Percentiles rank a stretch among this genome's conserved stretches.
Conservation (phyloP, 37 sponge, comb jelly and placozoan species). For the Theonella swinhoei region DNA sequence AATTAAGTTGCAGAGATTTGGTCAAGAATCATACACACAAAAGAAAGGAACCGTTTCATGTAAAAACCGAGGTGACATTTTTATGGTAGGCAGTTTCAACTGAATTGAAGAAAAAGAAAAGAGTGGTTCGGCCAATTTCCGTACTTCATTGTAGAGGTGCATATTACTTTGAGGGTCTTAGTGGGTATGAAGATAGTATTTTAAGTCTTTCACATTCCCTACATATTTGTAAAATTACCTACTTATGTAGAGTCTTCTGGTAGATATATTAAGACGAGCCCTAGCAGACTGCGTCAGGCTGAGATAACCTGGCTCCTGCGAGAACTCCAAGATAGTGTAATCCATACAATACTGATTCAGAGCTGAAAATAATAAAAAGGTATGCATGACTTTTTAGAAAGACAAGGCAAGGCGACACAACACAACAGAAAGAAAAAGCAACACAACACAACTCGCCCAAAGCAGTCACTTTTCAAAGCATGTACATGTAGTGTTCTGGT, state of each 20-base stretch:
- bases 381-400: neutral
- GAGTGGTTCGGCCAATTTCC: too few species aligned
- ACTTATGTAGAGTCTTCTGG: conserved; percentile 36
- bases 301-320: conserved; percentile 66
- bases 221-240: conserved; percentile 16
- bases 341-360: conserved; percentile 27
- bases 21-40: too few species aligned
- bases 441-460: neutral
- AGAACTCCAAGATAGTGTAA: conserved; percentile 59
- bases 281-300: conserved; percentile 45
- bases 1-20: too few species aligned
- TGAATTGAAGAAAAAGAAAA: too few species aligned
- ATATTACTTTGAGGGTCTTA: too few species aligned
- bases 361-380: neutral
- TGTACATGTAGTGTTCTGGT: too few species aligned
- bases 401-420: neutral
- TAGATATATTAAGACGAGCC: conserved; percentile 46
- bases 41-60: too few species aligned
- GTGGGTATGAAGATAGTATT: too few species aligned
- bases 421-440: neutral
- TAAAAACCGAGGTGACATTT: too few species aligned
- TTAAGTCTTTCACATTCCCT: too few species aligned
- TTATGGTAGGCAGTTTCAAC: too few species aligned
- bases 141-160: too few species aligned
- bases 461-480: neutral